These are phyloP conservation scores for Alosa alosa DNA, from an alignment of 2,113 vertebrate species.

Conservation along the genomic window DNA sequence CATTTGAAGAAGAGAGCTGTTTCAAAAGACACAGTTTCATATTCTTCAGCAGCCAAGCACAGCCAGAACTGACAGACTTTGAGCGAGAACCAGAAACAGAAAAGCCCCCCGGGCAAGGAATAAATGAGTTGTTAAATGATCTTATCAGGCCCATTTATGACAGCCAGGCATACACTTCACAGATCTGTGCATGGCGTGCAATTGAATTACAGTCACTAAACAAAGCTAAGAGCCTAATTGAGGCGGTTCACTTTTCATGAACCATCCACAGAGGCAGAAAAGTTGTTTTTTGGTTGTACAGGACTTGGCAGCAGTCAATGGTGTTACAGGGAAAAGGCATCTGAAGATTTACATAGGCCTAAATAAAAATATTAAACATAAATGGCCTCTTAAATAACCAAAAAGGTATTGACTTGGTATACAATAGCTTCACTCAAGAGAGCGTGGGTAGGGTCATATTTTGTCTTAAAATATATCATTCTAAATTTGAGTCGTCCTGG, in stretches of 20 bases:
- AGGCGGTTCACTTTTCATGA: background rate
- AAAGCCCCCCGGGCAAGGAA: background rate
- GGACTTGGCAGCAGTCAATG: background rate
- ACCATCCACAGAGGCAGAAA: background rate
- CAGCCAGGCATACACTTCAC: background rate
- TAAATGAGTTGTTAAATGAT: constrained; percentile 23
- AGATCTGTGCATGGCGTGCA: background rate
- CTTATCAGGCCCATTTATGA: constrained; percentile 16
- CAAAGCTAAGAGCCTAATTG: constrained; percentile 2
- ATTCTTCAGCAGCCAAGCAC: constrained; percentile 14
- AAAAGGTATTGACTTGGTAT: constrained; percentile 43
- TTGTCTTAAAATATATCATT: constrained; percentile 37
- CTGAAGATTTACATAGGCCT: background rate
- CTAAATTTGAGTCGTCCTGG: constrained; percentile 40
- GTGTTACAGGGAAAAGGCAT: background rate
- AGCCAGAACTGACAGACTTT: constrained; percentile 27
- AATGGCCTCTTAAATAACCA: constrained; percentile 29
- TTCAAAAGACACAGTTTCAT: background rate
- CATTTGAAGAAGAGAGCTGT: background rate
- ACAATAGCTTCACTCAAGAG: background rate
- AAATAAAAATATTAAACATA: background rate
- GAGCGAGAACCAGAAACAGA: constrained; percentile 17
- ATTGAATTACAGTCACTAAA: constrained; percentile 14
- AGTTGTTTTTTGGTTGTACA: constrained; percentile 11
- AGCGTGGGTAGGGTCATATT: constrained; percentile 18